Percentiles rank a stretch among this genome's conserved stretches.
Conservation (phyloP, 1,140 invertebrate species). For the Leptestheria dahalacensis region DNA sequence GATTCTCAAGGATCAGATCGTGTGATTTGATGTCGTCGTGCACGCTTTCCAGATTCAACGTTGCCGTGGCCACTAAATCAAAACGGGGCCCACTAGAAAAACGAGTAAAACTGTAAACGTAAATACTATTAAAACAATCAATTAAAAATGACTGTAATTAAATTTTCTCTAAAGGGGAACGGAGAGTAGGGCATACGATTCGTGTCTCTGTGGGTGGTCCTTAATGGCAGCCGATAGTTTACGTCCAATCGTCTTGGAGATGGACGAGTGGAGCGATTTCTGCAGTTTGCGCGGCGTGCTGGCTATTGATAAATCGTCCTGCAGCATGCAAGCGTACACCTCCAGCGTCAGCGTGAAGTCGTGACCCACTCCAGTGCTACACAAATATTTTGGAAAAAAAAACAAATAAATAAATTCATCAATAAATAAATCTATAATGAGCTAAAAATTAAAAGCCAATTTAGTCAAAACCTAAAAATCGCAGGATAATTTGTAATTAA, state of each 20-base stretch:
- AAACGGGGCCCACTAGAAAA: constrained; percentile 46
- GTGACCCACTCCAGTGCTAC: constrained; percentile 42
- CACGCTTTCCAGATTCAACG: constrained; percentile 41
- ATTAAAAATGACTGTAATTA: not conserved
- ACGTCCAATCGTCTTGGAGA: constrained; percentile 49
- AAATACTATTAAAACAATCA: not conserved
- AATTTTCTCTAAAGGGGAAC: no score
- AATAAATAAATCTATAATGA: not conserved
- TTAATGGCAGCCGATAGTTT: constrained; percentile 38
- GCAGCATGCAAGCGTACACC: constrained; percentile 49
- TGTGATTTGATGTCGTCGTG: constrained; percentile 36
- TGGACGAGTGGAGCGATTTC: constrained; percentile 49
- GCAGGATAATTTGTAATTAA: no score
- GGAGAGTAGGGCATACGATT: constrained; percentile 10
- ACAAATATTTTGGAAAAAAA: constrained; percentile 13
- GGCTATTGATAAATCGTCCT: constrained; percentile 50
- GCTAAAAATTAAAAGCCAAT: not conserved
- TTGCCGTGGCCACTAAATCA: constrained; percentile 47
- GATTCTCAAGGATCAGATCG: constrained; percentile 27
- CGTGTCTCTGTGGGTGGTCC: constrained; percentile 28
- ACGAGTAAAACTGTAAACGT: constrained; percentile 9
- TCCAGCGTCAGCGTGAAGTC: constrained; percentile 49
- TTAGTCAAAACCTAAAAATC: no score
- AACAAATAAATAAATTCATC: constrained; percentile 6
- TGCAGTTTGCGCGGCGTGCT: constrained; percentile 48